Evolutionary conservation across 2,797 vertebrate genomes (phyloP), one percentile per base, ranked within the genome.

Genomic region (Myripristis murdjan): DNA sequence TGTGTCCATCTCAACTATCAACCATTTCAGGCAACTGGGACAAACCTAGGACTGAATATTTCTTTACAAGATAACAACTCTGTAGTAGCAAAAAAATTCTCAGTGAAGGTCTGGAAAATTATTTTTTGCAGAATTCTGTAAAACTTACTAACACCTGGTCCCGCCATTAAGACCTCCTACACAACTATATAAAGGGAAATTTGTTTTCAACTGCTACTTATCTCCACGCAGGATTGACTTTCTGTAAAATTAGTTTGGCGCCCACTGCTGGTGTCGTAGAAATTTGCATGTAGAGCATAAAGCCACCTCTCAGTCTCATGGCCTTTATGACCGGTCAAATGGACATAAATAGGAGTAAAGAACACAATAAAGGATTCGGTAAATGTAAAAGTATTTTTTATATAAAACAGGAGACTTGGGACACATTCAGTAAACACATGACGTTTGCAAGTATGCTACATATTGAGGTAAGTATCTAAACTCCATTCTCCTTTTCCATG

Each of bases 391-490:
- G 11, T 14, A 24, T n/a, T 67, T 85, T 88, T 86, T 85, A 74
- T 87, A 82, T 68, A 77, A 83, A 91, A 84, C 77, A 2, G 4
- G 1, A 76, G 5, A 81, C 41, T 46, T 51, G 12, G 46, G 22
- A 83, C 75, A 88, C 73, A 90, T 81, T 87, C 78, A 73, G 39
- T 67, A 26, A 53, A 80, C 78, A 70, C 56, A 84, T 75, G 88
- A 72, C 59, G 83, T 89, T 61, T 79, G 60, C 58, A 82, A 69
- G 72, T 77, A 84, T 82, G 81, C 67, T 82, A 79, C 70, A 90
- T 77, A 86, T 51, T 91, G 84, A 92, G 89, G 88, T 92, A 91
- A 88, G 26, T 67, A 79, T 77, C 39, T 68, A 81, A 83, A 69
- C 22, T 46, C 8, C 33, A 67, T 73, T 72, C 68, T 81, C 69